Evolutionary conservation across 2,888 invertebrate genomes (phyloP), one percentile per base, ranked within the genome.

Genomic region (Eupithecia pulchellata): DNA sequence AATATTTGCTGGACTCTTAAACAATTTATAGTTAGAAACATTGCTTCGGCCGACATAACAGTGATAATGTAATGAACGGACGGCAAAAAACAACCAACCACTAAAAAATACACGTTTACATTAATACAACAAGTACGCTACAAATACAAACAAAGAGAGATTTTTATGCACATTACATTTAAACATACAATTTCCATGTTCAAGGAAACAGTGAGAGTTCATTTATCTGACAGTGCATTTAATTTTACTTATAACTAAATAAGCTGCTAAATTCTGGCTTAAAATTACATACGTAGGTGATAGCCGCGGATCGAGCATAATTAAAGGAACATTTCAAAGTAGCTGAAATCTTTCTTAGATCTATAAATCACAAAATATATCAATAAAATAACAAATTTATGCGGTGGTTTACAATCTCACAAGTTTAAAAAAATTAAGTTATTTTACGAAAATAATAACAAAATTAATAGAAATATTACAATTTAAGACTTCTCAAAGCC

Each of bases 341-440:
- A 47, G 9, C 20, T 47, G n/a, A 47, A 47, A 3, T 20, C 42
- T n/a, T 20, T 47, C n/a, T 20, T 47, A 47, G 42, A 77, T 64
- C 75, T 80, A 79, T 69, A 68, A 78, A 82, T 81, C 79, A 79
- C 79, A 79, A 76, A 72, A 77, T 64, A 64, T 52, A 64, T 66
- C 32, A 39, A 64, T 36, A 64, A 57, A 66, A 69, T 72, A 60
- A 64, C 76, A 75, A 78, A 77, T 75, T 78, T 74, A 80, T 78
- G 77, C 77, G 74, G 77, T 81, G 79, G 77, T 77, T 76, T 71
- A 71, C 75, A 64, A 72, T 70, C 57, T 73, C 66, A 71, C 39
- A 75, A 66, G 70, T 69, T 69, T 60, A 13, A 47, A 68, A 67
- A 39, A 39, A 64, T 47, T 30, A 64, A 34, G 60, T 58, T 17